These are phyloP conservation scores for Latrodectus elegans DNA, from an alignment of 2,888 invertebrate genomes.

Conservation along the genomic window DNA sequence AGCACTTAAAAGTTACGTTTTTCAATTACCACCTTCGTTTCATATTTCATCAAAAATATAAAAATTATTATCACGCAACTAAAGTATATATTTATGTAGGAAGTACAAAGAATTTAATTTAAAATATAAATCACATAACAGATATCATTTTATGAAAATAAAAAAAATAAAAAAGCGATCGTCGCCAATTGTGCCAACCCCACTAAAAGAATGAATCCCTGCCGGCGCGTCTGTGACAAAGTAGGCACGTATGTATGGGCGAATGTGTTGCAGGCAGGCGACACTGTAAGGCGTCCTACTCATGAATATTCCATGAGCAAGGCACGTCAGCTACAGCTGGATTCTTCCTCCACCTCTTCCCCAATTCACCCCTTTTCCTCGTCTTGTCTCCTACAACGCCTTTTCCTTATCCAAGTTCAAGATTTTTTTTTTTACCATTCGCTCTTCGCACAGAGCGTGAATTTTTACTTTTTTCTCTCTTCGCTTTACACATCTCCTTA, in stretches of 20 bases:
- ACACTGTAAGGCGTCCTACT: conserved; percentile 62
- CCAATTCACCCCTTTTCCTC: conserved; percentile 13
- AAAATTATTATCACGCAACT: too few relatives aligned
- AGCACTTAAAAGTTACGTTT: too few relatives aligned
- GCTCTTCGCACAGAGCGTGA: conserved; percentile 18
- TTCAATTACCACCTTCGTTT: too few relatives aligned
- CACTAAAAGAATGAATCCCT: conserved; percentile 20
- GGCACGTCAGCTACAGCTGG: conserved; percentile 66
- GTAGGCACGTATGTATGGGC: conserved; percentile 65
- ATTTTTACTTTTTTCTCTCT: conserved; percentile 36
- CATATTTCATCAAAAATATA: too few relatives aligned
- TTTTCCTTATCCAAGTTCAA: conserved; percentile 43
- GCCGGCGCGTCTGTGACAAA: conserved; percentile 63
- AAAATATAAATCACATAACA: too few relatives aligned
- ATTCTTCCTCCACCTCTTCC: conserved; percentile 12
- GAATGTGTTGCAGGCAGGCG: conserved; percentile 64
- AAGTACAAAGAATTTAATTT: too few relatives aligned
- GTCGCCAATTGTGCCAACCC: conserved; percentile 5
- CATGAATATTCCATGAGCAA: conserved; percentile 69
- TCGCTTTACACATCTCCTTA: conserved; percentile 7
- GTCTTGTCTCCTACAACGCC: conserved; percentile 17
- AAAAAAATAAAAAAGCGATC: background rate
- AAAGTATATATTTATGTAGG: too few relatives aligned
- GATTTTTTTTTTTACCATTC: conserved; percentile 28
- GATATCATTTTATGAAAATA: too few relatives aligned